Conservation (phyloP, 1,140 invertebrate species). For the Zaprionus capensis region DNA sequence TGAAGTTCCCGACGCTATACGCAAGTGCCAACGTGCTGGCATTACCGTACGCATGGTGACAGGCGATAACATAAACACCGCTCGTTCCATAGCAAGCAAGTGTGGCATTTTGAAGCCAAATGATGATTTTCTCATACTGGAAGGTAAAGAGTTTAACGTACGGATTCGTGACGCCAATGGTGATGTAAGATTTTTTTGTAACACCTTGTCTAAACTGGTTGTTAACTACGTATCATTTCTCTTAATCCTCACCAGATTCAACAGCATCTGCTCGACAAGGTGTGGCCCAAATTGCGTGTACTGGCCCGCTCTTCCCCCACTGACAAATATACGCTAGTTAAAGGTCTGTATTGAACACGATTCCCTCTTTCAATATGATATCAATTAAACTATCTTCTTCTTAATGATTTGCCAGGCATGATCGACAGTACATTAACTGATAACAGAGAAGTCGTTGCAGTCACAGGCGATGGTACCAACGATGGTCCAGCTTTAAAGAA, state of each 20-base stretch:
- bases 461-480: constrained; percentile 99
- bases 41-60: constrained; percentile 99
- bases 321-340: constrained; percentile 99
- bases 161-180: constrained; percentile 95
- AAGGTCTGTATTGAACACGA: constrained; percentile 86
- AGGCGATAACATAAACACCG: constrained; percentile 99
- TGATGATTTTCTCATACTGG: constrained; percentile 97
- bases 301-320: constrained; percentile 99
- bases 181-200: constrained; percentile 86
- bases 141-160: constrained; percentile 99
- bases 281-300: constrained; percentile 98
- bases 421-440: constrained; percentile 97
- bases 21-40: constrained; percentile 97
- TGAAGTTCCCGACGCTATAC: constrained; percentile 98
- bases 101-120: constrained; percentile 98
- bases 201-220: neutral
- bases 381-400: neutral
- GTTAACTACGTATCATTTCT: neutral
- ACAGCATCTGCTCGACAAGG: constrained; percentile 96
- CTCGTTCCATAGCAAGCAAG: constrained; percentile 98
- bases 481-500: constrained; percentile 99
- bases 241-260: constrained; percentile 87
- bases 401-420: constrained; percentile 86
- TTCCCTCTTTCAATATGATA: too few species aligned
- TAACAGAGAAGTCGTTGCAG: constrained; percentile 98